A percentile compares a stretch with the other conserved stretches of the same genome.
Conservation (phyloP, 2,113 vertebrate genomes). For the Panurus biarmicus region DNA sequence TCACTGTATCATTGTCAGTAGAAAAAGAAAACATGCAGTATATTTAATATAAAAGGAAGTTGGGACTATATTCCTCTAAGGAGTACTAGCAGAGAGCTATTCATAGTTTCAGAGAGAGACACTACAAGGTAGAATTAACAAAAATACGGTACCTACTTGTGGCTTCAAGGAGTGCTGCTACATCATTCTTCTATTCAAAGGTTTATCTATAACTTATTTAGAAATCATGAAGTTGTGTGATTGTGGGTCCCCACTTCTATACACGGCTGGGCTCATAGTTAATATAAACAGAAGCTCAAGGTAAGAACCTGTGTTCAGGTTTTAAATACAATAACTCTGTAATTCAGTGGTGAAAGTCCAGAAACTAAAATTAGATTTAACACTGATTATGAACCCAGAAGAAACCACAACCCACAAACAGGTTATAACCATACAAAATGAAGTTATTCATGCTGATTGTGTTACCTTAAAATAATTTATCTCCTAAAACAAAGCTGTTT, state of each 20-base stretch:
- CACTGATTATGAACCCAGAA: background rate
- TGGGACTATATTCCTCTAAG: background rate
- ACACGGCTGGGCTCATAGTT: background rate
- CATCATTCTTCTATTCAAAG: background rate
- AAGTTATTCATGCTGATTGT: background rate
- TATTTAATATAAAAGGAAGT: background rate
- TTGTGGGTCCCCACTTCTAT: background rate
- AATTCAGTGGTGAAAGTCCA: background rate
- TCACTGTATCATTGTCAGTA: background rate
- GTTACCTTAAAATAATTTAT: background rate
- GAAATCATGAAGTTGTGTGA: background rate
- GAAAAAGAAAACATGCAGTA: background rate
- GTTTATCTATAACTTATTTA: background rate
- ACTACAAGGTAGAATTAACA: background rate
- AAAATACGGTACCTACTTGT: background rate
- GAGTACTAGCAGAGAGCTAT: background rate
- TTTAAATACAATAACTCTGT: background rate
- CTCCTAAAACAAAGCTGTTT: background rate
- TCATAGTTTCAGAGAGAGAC: background rate
- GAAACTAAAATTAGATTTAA: background rate
- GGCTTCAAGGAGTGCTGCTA: background rate
- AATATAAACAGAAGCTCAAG: background rate
- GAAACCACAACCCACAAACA: background rate
- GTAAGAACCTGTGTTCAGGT: background rate
- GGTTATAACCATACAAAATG: background rate